These are phyloP conservation scores for Eunapius fragilis DNA, from an alignment of 37 sponge, comb jelly and placozoan genomes.

Conservation along the genomic window DNA sequence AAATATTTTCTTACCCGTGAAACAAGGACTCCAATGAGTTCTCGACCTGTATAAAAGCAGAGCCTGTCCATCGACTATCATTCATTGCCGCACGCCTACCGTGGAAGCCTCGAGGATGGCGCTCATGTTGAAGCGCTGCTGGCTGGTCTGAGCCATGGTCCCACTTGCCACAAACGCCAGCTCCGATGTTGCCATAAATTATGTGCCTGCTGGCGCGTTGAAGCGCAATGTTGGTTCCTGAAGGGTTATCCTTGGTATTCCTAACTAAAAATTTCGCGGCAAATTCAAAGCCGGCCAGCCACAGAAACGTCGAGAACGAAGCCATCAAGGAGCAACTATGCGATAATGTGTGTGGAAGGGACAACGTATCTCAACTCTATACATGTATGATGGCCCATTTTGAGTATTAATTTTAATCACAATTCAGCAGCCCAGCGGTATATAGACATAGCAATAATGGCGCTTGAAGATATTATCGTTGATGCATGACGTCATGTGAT, in stretches of 20 bases:
- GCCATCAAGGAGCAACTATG: too few relatives aligned
- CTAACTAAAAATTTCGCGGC: too few relatives aligned
- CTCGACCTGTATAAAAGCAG: conserved; percentile 8
- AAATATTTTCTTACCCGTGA: conserved; percentile 30
- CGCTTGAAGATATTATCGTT: too few relatives aligned
- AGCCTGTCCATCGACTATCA: neutral
- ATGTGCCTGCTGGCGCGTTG: neutral
- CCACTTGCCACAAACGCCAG: neutral
- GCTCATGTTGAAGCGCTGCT: neutral
- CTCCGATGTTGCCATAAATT: neutral
- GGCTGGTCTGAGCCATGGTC: neutral
- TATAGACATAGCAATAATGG: too few relatives aligned
- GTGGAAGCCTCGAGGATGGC: conserved; percentile 7
- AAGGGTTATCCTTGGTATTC: neutral
- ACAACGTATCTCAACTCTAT: too few relatives aligned
- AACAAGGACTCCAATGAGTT: conserved; percentile 38
- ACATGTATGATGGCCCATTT: too few relatives aligned
- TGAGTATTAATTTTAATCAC: too few relatives aligned
- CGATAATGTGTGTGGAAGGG: too few relatives aligned
- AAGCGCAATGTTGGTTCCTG: neutral
- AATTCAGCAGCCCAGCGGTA: too few relatives aligned
- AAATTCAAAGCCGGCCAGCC: too few relatives aligned
- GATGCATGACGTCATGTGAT: too few relatives aligned
- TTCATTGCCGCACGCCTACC: neutral
- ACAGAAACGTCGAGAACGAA: too few relatives aligned